Evolutionary conservation across 2,888 invertebrate species (phyloP).

Genomic region (Cosmopolites sordidus): DNA sequence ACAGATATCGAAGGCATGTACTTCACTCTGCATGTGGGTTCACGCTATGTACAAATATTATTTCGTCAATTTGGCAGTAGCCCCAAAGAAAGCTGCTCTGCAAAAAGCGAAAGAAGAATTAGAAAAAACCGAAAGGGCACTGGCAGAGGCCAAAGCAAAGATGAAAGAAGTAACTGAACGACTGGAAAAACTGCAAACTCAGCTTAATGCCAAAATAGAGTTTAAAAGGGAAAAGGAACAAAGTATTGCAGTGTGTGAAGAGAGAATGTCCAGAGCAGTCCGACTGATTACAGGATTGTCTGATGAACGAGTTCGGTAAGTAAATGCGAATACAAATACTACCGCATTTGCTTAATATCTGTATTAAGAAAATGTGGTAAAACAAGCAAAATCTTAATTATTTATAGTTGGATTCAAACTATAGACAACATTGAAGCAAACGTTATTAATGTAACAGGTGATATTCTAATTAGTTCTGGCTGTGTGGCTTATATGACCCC

Average conservation of each 20-base stretch:
- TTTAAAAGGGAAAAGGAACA: slow-evolving; percentile 67
- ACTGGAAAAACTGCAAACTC: slow-evolving; percentile 67
- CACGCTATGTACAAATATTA: slow-evolving; percentile 93
- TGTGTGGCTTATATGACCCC: slow-evolving; percentile 79
- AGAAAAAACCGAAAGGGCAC: slow-evolving; percentile 58
- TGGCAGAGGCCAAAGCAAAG: slow-evolving; percentile 70
- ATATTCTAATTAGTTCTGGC: slow-evolving; percentile 65
- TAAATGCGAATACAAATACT: neutral
- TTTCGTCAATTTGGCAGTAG: slow-evolving; percentile 75
- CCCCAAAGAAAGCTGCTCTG: slow-evolving; percentile 84
- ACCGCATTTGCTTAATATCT: neutral
- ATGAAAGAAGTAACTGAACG: slow-evolving; percentile 75
- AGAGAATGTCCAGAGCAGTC: slow-evolving; percentile 73
- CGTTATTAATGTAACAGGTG: slow-evolving; percentile 62
- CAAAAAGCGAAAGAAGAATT: slow-evolving; percentile 67
- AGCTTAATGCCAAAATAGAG: slow-evolving; percentile 68
- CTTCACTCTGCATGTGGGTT: slow-evolving; percentile 83
- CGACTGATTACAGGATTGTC: slow-evolving; percentile 49
- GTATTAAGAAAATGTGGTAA: neutral
- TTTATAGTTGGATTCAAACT: slow-evolving; percentile 66
- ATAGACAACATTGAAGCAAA: slow-evolving; percentile 57
- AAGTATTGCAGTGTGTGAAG: slow-evolving; percentile 70
- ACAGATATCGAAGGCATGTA: slow-evolving; percentile 74
- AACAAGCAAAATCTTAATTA: neutral
- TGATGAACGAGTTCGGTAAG: slow-evolving; percentile 33